Evolutionary conservation across 2,888 invertebrate genomes (phyloP).

Genomic region (Philopedon plagiatum): DNA sequence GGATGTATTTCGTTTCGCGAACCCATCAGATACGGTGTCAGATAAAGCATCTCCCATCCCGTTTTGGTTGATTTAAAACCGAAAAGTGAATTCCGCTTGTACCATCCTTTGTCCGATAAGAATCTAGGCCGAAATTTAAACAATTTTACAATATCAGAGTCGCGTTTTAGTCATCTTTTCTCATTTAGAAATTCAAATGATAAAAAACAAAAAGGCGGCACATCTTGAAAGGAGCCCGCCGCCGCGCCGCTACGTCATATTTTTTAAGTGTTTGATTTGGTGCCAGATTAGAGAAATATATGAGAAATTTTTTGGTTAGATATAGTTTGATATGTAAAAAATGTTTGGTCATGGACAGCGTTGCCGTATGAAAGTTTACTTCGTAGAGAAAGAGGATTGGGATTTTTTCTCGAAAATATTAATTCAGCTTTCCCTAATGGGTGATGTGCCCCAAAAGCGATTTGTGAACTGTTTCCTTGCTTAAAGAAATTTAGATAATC

Average conservation of each 20-base stretch:
- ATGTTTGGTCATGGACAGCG: background rate
- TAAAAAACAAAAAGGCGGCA: constrained; percentile 53
- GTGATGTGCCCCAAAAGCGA: no score
- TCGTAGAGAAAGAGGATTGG: no score
- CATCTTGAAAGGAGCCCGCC: constrained; percentile 46
- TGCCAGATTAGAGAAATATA: constrained; percentile 54
- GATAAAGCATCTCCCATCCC: constrained; percentile 43
- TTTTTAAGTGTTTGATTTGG: constrained; percentile 58
- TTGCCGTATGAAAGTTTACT: no score
- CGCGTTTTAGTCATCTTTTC: constrained; percentile 46
- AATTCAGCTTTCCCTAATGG: no score
- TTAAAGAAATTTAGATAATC: no score
- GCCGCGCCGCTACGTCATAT: constrained; percentile 54
- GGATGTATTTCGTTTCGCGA: constrained; percentile 28
- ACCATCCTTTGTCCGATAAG: constrained; percentile 44
- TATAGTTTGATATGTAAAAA: constrained; percentile 28
- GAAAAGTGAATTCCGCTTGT: constrained; percentile 48
- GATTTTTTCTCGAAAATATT: no score
- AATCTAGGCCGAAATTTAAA: constrained; percentile 50
- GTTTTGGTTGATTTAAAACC: constrained; percentile 50
- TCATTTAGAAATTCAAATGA: constrained; percentile 44
- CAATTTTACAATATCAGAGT: constrained; percentile 50
- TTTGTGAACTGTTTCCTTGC: no score
- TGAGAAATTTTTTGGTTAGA: constrained; percentile 47
- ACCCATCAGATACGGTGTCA: constrained; percentile 37